A percentile compares a stretch with the other conserved stretches of the same genome.
These are phyloP conservation scores for Ischnura elegans DNA, from an alignment of 2,888 invertebrate genomes.

Conservation along the genomic window DNA sequence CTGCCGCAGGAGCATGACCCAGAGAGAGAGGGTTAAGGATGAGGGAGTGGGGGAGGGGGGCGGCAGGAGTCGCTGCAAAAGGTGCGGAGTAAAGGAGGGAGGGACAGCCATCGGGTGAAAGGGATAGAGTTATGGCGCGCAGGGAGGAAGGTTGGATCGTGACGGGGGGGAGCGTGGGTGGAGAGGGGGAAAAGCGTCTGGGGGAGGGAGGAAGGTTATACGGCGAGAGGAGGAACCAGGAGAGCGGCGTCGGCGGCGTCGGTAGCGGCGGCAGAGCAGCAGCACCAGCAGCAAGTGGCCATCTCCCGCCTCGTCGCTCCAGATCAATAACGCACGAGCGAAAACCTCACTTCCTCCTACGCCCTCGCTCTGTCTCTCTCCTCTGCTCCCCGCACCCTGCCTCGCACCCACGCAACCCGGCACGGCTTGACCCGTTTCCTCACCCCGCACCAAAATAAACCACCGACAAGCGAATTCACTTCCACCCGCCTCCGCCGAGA, in stretches of 20 bases:
- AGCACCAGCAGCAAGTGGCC: slow-evolving; percentile 64
- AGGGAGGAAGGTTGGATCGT: background rate
- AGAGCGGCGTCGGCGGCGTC: background rate
- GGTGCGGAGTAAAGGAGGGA: background rate
- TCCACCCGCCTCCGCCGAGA: background rate
- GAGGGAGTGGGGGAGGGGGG: background rate
- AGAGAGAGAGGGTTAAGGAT: background rate
- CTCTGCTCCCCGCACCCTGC: background rate
- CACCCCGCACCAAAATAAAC: slow-evolving; percentile 39
- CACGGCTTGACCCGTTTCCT: slow-evolving; percentile 51
- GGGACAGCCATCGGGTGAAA: slow-evolving; percentile 1
- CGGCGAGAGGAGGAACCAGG: background rate
- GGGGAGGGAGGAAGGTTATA: background rate
- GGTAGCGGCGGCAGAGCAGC: background rate
- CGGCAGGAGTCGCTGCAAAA: slow-evolving; percentile 24
- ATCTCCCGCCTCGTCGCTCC: slow-evolving; percentile 66
- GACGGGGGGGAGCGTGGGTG: background rate
- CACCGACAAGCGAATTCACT: slow-evolving; percentile 20
- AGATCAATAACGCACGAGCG: slow-evolving; percentile 67
- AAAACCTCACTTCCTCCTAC: slow-evolving; percentile 62
- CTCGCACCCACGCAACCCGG: slow-evolving; percentile 45
- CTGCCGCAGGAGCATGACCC: slow-evolving; percentile 54
- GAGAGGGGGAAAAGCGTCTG: background rate
- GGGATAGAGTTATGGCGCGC: slow-evolving; percentile 56
- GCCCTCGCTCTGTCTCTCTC: slow-evolving; percentile 8